Evolutionary conservation across 2,888 invertebrate species (phyloP).

Genomic region (Deilephila elpenor): DNA sequence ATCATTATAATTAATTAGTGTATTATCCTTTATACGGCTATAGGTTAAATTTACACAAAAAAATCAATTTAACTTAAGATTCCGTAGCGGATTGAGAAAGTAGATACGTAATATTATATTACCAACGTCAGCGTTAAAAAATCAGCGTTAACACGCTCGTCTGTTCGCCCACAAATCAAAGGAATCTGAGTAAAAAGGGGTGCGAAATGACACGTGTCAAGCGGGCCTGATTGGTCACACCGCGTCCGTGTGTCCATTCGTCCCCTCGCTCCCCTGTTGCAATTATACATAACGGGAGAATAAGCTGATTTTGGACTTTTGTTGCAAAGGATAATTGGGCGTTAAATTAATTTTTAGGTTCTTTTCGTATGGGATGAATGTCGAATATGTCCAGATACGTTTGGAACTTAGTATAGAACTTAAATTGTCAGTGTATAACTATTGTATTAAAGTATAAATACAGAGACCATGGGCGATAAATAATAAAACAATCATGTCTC

Average conservation of each 20-base stretch:
- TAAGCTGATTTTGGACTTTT: slow-evolving; percentile 67
- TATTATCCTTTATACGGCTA: background rate
- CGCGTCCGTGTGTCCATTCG: slow-evolving; percentile 47
- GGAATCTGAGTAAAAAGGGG: slow-evolving; percentile 77
- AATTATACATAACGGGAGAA: slow-evolving; percentile 70
- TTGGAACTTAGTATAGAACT: too few relatives aligned
- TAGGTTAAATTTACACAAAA: background rate
- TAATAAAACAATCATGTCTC: too few relatives aligned
- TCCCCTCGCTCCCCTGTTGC: slow-evolving; percentile 49
- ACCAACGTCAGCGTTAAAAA: background rate
- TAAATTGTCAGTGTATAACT: too few relatives aligned
- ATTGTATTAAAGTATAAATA: too few relatives aligned
- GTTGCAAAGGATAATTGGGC: slow-evolving; percentile 21
- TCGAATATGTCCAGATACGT: background rate
- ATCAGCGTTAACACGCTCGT: slow-evolving; percentile 49
- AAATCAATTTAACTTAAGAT: background rate
- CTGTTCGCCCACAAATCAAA: slow-evolving; percentile 58
- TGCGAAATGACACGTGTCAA: slow-evolving; percentile 79
- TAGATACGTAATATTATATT: too few relatives aligned
- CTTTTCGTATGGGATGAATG: background rate
- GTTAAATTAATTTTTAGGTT: background rate
- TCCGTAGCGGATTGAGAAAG: background rate
- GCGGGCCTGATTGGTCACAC: slow-evolving; percentile 74
- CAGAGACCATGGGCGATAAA: too few relatives aligned
- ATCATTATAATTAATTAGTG: background rate